These are phyloP conservation scores for Lydus trimaculatus DNA, from an alignment of 2,888 invertebrate genomes.

Conservation along the genomic window DNA sequence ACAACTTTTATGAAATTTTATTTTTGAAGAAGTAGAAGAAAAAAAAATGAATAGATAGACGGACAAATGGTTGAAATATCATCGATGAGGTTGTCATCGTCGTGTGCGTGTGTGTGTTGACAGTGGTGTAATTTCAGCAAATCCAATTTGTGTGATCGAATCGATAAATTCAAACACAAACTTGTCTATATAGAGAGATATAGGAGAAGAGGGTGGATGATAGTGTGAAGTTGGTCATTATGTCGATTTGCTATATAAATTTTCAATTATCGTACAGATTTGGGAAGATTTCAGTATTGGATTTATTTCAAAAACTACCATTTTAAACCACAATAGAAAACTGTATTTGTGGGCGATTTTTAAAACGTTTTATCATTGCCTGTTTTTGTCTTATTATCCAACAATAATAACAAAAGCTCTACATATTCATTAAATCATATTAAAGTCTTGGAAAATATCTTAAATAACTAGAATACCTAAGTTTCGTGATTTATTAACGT, in stretches of 20 bases:
- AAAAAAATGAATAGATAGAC: neutral
- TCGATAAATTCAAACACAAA: neutral
- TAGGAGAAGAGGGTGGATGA: too few relatives aligned
- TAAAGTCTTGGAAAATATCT: neutral
- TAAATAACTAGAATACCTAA: neutral
- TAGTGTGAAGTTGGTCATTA: neutral
- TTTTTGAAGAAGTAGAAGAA: neutral
- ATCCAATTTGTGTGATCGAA: neutral
- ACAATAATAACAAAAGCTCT: neutral
- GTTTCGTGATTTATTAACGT: neutral
- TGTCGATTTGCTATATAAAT: neutral
- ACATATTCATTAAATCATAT: neutral
- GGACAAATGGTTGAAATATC: neutral
- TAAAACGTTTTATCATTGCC: neutral
- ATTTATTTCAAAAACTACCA: too few relatives aligned
- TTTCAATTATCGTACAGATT: neutral
- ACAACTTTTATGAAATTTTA: neutral
- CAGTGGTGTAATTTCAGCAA: neutral
- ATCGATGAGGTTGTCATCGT: neutral
- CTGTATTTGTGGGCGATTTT: slow-evolving; percentile 1
- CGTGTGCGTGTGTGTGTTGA: neutral
- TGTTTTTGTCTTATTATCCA: neutral
- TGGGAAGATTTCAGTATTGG: too few relatives aligned
- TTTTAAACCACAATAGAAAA: neutral
- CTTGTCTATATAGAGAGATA: neutral